Conservation (phyloP, 2,797 vertebrate species). For the Coranthus polyacanthus region DNA sequence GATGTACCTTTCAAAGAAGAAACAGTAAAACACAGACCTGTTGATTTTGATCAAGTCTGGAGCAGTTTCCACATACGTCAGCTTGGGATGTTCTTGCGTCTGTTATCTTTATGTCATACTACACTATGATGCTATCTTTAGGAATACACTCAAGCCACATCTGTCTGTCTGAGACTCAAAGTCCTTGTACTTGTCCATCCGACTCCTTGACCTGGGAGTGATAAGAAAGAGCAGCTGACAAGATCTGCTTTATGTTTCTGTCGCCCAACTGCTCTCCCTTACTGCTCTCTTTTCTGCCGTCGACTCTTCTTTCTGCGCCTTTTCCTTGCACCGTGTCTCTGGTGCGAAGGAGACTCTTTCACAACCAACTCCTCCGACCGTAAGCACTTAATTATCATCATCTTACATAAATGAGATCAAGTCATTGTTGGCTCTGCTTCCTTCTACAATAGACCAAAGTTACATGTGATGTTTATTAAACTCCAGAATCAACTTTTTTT, state of each 20-base stretch:
- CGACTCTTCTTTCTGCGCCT: not conserved
- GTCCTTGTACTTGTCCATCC: slow-evolving; percentile 20
- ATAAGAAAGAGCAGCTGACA: slow-evolving; percentile 37
- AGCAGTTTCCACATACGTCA: no score
- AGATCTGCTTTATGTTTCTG: slow-evolving; percentile 13
- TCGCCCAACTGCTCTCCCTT: slow-evolving; percentile 14
- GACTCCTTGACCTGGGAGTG: slow-evolving; percentile 25
- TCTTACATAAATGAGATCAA: no score
- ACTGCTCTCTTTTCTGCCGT: slow-evolving; percentile 15
- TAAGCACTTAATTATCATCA: no score
- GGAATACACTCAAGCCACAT: not conserved
- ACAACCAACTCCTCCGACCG: no score
- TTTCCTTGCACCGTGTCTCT: no score
- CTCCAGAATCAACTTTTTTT: no score
- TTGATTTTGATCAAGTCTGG: no score
- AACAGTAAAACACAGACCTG: no score
- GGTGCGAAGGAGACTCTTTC: no score
- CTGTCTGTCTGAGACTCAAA: slow-evolving; percentile 3
- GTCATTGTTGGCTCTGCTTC: no score
- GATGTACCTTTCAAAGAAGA: not conserved
- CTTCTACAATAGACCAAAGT: no score
- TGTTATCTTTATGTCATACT: not conserved
- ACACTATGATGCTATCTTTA: not conserved
- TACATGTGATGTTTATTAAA: no score
- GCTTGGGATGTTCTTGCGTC: not conserved